Evolutionary conservation across 2,797 vertebrate species (phyloP).

Genomic region (Pangasius djambal): DNA sequence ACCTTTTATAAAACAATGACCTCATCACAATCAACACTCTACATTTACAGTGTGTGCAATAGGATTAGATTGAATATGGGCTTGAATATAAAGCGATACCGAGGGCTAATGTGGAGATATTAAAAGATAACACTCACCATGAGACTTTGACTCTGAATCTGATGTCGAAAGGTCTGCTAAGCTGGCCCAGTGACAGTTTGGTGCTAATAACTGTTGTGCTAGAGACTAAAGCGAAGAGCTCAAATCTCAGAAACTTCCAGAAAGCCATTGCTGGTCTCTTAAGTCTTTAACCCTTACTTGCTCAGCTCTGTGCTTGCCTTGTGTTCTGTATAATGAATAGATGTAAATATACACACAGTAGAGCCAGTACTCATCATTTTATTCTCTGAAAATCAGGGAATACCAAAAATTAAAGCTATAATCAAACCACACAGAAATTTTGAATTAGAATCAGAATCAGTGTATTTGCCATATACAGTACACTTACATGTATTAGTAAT

Average conservation of each 20-base stretch:
- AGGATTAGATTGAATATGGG: not conserved
- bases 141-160: not conserved
- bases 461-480: not conserved
- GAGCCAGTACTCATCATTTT: not conserved
- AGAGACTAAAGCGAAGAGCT: not conserved
- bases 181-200: not conserved
- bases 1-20: conserved; percentile 27
- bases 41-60: not conserved
- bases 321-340: not conserved
- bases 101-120: not conserved
- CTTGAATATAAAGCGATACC: too few species aligned
- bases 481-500: not conserved
- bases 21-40: not conserved
- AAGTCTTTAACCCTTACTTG: not conserved
- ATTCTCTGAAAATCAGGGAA: not conserved
- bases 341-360: not conserved
- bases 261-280: not conserved
- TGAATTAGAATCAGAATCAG: not conserved
- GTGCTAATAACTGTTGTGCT: not conserved
- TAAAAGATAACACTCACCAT: not conserved
- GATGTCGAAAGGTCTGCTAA: not conserved
- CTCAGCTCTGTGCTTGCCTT: not conserved
- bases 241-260: not conserved
- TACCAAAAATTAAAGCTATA: not conserved
- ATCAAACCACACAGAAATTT: not conserved